Conservation (phyloP, 2,113 vertebrate species). For the Notothenia coriiceps region DNA sequence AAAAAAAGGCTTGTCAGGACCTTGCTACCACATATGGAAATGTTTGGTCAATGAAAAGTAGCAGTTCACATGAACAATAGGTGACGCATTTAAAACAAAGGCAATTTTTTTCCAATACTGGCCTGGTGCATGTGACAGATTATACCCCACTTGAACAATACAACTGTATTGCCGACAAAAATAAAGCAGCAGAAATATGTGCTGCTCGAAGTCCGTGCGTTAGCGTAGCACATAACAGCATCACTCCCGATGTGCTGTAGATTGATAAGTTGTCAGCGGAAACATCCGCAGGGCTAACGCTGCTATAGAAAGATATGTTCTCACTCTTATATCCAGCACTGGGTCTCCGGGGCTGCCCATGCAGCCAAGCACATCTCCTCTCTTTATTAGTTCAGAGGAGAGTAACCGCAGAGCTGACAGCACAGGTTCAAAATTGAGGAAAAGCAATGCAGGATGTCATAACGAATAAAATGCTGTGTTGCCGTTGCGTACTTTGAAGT, state of each 20-base stretch:
- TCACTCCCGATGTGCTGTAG: conserved; percentile 51
- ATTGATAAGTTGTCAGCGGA: conserved; percentile 74
- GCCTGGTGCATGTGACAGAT: conserved; percentile 34
- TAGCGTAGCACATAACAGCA: conserved; percentile 39
- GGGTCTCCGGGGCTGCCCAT: conserved; percentile 33
- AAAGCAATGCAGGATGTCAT: conserved; percentile 21
- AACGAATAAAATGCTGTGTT: conserved; percentile 6
- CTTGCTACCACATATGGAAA: conserved; percentile 8
- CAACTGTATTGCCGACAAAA: conserved; percentile 20
- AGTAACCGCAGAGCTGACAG: conserved; percentile 21
- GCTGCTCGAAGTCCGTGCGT: conserved; percentile 40
- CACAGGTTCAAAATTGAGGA: conserved; percentile 17
- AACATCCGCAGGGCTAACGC: conserved; percentile 64
- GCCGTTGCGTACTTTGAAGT: conserved; percentile 21
- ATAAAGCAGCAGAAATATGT: conserved; percentile 24
- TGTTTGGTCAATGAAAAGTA: neutral
- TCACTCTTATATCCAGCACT: conserved; percentile 41
- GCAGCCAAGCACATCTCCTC: conserved; percentile 10
- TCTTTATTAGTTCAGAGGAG: conserved; percentile 41
- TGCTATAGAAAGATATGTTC: conserved; percentile 53
- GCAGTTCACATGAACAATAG: too few species aligned
- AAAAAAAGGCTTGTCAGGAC: conserved; percentile 27
- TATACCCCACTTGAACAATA: conserved; percentile 18
- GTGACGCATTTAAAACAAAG: too few species aligned
- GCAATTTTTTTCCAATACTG: neutral